Conservation (phyloP, 2,113 vertebrate species). For the Puma concolor region DNA sequence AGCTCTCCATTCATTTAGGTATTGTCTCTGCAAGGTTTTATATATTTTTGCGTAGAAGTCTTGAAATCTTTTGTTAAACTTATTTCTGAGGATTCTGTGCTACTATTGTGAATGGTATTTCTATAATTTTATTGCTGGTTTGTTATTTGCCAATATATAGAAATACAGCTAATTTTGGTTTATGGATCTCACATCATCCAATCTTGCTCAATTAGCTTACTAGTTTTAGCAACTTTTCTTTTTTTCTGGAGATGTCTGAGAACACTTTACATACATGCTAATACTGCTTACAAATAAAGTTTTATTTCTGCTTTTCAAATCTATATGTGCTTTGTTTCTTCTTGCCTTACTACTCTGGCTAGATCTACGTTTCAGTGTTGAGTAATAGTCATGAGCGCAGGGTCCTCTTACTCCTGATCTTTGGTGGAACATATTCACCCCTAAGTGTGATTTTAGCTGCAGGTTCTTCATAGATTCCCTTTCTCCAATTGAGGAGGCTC, state of each 20-base stretch:
- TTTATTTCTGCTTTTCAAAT: background rate
- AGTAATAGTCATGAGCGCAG: background rate
- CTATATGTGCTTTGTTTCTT: background rate
- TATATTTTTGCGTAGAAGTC: background rate
- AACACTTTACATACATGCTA: background rate
- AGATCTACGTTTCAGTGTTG: background rate
- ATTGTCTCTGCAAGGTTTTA: background rate
- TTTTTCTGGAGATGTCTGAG: background rate
- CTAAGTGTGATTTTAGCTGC: background rate
- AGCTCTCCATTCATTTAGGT: background rate
- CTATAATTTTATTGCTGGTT: background rate
- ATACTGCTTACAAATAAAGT: background rate
- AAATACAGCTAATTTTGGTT: background rate
- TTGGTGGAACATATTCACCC: background rate
- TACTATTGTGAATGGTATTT: background rate
- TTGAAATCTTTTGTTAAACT: background rate
- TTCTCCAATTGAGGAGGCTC: background rate
- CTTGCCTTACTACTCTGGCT: background rate
- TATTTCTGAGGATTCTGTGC: background rate
- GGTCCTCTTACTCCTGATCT: background rate
- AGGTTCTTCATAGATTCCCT: background rate
- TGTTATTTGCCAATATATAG: background rate
- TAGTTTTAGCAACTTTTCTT: background rate
- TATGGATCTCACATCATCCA: background rate
- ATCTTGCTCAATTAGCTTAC: background rate